Base-by-base conservation (phyloP, 2,797 vertebrate species). In the Cryptoblepharus egeriae region DNA sequence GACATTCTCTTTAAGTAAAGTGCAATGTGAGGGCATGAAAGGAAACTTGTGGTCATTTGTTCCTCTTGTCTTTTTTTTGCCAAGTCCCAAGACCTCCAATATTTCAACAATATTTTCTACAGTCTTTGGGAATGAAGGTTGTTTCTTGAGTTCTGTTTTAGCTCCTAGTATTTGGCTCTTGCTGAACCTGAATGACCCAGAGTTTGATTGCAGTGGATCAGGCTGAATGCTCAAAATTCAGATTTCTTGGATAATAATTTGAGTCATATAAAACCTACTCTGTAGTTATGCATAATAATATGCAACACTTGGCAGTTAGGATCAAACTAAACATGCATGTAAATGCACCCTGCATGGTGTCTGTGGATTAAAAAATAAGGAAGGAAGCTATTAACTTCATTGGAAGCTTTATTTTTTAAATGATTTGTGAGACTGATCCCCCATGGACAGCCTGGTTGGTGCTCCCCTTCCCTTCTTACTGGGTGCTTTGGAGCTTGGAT, bases 21-120 rank as follows among this genome's bases (percentile, higher is more conserved):
- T 77, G 49, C 30, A 81, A 58, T 76, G 30, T 67, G 35, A 80
- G 58, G 45, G 65, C 35, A 49, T 76, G 13, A 22, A 52, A 37
- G 58, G 68, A 72, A 49, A 57, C n/a, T n/a, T n/a, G n/a, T n/a
- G n/a, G n/a, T n/a, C n/a, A 42, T 22, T 76, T 69, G 55, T 79
- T 32, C 3, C 22, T 39, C 26, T 61, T 3, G 13, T 4, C 79
- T 79, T 0, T 57, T 39, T 74, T 57, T 11, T 77, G 20, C 70
- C 77, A 28, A 72, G 32, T 20, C 22, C 22, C 5, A 70, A 22
- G 10, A 70, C 30, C 42, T 16, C 16, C 30, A 61, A 30, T 26
- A 35, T 35, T 75, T 82, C n/a, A 22, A 26, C 11, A 20, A 42
- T 79, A 39, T 52, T 72, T 37, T 35, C 35, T 73, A 49, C 49